phyloP scores from a whole-genome alignment of 2,888 invertebrate genomes.

The Cryptosula pallasiana region DNA sequence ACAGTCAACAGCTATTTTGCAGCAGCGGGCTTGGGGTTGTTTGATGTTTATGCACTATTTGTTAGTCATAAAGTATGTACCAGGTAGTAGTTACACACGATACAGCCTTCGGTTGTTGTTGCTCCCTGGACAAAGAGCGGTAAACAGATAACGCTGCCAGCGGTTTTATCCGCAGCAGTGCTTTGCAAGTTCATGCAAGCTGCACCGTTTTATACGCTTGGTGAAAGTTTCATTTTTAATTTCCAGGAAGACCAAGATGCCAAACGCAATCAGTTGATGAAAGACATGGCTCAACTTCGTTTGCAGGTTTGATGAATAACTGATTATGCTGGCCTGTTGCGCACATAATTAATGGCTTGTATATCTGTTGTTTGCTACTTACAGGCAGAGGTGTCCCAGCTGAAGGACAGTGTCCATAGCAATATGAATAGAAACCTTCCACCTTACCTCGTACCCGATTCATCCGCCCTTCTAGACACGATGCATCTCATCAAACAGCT shows the following conservation, averaged over 20 bases:
- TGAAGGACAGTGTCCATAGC: constrained; percentile 61
- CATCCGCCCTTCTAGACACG: constrained; percentile 71
- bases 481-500: constrained; percentile 75
- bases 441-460: constrained; percentile 82
- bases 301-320: constrained; percentile 60
- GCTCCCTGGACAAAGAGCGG: too few species aligned
- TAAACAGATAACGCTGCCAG: too few species aligned
- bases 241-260: constrained; percentile 46
- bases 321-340: too few species aligned
- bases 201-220: too few species aligned
- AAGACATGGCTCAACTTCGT: constrained; percentile 84
- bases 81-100: too few species aligned
- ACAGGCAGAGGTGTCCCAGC: constrained; percentile 73
- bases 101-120: too few species aligned
- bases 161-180: too few species aligned
- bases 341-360: too few species aligned
- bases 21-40: neutral
- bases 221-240: too few species aligned
- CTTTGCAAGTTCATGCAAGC: too few species aligned
- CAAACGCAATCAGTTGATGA: constrained; percentile 64
- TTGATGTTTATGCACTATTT: neutral
- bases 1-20: neutral
- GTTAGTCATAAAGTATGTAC: too few species aligned
- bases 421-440: constrained; percentile 58
- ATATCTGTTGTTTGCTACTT: too few species aligned